A percentile compares a stretch with the other conserved stretches of the same genome.
These are phyloP conservation scores for Ptilorrhoa leucosticta DNA, from an alignment of 2,113 vertebrate genomes.

Conservation along the genomic window DNA sequence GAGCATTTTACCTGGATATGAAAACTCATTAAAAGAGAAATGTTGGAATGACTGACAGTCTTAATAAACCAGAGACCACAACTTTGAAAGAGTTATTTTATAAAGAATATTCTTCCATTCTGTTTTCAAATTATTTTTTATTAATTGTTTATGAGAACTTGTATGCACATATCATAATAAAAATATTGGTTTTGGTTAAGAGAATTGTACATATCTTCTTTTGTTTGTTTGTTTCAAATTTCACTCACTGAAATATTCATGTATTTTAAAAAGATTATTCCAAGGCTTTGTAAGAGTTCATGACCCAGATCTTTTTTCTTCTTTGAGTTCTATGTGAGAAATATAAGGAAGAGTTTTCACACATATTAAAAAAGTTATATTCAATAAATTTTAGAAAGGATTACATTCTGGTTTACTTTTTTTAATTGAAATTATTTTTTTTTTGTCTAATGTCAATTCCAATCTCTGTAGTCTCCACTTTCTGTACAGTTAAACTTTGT, in stretches of 20 bases:
- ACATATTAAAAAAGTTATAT: neutral
- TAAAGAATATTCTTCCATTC: neutral
- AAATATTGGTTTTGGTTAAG: neutral
- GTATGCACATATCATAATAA: accelerated
- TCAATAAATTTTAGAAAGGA: neutral
- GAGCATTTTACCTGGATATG: neutral
- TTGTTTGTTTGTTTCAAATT: neutral
- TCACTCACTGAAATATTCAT: neutral
- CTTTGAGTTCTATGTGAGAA: neutral
- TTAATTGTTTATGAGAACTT: neutral
- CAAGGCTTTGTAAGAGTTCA: neutral
- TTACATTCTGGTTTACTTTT: neutral
- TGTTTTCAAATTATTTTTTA: neutral
- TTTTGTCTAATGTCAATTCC: neutral
- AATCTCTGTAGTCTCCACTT: neutral
- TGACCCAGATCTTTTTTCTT: neutral
- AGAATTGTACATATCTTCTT: neutral
- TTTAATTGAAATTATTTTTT: neutral
- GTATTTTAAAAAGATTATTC: neutral
- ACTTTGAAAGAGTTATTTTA: neutral
- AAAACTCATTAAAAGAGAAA: neutral
- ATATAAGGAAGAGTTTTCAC: neutral
- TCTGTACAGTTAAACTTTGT: neutral
- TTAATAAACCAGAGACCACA: neutral
- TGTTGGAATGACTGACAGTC: neutral